Conservation (phyloP, 2,888 invertebrate genomes). For the Antheraea yamamai region DNA sequence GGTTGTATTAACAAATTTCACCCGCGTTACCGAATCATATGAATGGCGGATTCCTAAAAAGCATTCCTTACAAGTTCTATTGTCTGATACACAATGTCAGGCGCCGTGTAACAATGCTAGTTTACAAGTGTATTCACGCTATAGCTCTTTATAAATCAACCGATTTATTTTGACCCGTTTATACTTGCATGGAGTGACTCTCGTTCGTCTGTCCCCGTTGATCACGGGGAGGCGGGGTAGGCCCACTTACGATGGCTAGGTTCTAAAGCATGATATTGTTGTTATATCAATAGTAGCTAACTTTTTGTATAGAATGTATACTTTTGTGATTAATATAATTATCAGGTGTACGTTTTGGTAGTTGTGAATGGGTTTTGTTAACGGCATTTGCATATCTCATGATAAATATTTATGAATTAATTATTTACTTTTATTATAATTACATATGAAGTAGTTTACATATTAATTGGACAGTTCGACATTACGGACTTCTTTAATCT, state of each 20-base stretch:
- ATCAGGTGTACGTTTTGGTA: conserved; percentile 60
- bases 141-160: conserved; percentile 76
- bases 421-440: background rate
- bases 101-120: conserved; percentile 76
- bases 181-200: conserved; percentile 46
- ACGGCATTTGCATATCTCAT: conserved; percentile 21
- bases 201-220: conserved; percentile 39
- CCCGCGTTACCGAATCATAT: conserved; percentile 71
- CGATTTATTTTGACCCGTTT: conserved; percentile 64
- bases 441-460: background rate
- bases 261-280: conserved; percentile 77
- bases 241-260: conserved; percentile 63
- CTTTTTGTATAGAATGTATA: conserved; percentile 71
- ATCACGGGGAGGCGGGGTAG: conserved; percentile 45
- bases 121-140: conserved; percentile 80
- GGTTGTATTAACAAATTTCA: conserved; percentile 55
- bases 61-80: conserved; percentile 80
- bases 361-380: conserved; percentile 29
- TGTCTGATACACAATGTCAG: conserved; percentile 77
- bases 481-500: too few relatives aligned
- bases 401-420: background rate
- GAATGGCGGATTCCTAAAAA: conserved; percentile 80
- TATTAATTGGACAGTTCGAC: background rate
- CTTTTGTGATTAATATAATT: conserved; percentile 77
- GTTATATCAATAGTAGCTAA: conserved; percentile 76